phyloP scores from a whole-genome alignment of 2,797 vertebrate species.

The Nannoperca australis region DNA sequence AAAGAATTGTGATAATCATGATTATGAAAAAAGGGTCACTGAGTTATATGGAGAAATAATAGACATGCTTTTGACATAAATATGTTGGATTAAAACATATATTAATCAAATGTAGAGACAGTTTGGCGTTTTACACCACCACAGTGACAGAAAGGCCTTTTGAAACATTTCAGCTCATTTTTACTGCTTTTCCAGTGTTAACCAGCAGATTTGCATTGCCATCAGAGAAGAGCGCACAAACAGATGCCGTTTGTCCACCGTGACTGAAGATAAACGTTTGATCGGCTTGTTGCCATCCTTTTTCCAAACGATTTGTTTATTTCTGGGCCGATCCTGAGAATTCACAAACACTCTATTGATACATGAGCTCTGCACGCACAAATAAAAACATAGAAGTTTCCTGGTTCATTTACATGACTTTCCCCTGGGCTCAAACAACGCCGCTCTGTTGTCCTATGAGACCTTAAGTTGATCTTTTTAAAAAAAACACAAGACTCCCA shows the following conservation, averaged over 20 bases:
- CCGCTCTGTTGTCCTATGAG: constrained; percentile 51
- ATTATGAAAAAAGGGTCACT: neutral
- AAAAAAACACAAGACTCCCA: neutral
- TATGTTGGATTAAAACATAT: neutral
- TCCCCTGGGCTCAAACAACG: constrained; percentile 52
- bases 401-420: constrained; percentile 81
- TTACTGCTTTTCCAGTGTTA: constrained; percentile 17
- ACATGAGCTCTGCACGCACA: constrained; percentile 34
- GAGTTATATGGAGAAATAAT: neutral
- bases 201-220: constrained; percentile 63
- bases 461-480: constrained; percentile 11
- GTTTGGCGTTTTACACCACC: neutral
- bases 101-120: too few relatives aligned
- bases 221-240: constrained; percentile 10
- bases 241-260: constrained; percentile 38
- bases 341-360: constrained; percentile 76
- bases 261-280: constrained; percentile 24
- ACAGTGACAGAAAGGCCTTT: constrained; percentile 10
- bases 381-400: constrained; percentile 66
- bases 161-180: constrained; percentile 14
- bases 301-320: constrained; percentile 78
- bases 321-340: constrained; percentile 55
- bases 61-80: neutral
- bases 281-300: constrained; percentile 27
- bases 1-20: neutral